Evolutionary conservation across 2,797 vertebrate species (phyloP).

Genomic region (Cercopithecus hamlyni): DNA sequence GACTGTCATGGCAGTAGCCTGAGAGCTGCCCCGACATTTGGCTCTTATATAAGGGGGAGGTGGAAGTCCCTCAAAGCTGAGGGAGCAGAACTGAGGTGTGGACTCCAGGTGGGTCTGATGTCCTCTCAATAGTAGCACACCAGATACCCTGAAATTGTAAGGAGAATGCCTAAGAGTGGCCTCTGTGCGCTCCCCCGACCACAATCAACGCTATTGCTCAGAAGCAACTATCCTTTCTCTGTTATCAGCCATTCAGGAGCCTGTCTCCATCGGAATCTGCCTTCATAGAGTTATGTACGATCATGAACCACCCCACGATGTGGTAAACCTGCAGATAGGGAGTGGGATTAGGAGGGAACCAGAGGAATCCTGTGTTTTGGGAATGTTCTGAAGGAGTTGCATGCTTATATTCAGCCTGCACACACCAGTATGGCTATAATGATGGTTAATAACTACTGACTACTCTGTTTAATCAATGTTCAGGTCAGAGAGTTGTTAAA

Average conservation of each 20-base stretch:
- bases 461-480: background rate
- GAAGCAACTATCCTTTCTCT: background rate
- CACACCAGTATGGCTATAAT: background rate
- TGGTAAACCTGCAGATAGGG: too few relatives aligned
- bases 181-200: background rate
- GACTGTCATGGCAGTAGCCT: too few relatives aligned
- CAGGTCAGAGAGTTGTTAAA: background rate
- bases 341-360: background rate
- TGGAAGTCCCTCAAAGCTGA: background rate
- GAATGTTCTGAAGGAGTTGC: background rate
- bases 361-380: background rate
- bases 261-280: background rate
- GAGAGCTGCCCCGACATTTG: background rate
- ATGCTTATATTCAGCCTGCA: background rate
- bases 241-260: background rate
- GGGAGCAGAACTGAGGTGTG: background rate
- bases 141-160: background rate
- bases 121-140: background rate
- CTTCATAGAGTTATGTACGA: background rate
- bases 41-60: accelerated
- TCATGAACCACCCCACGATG: background rate
- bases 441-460: background rate
- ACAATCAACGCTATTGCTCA: background rate
- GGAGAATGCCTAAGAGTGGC: background rate
- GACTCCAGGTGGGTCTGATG: too few relatives aligned